These are phyloP conservation scores for Cotesia congregata DNA, from an alignment of 2,888 invertebrate species.

Conservation along the genomic window DNA sequence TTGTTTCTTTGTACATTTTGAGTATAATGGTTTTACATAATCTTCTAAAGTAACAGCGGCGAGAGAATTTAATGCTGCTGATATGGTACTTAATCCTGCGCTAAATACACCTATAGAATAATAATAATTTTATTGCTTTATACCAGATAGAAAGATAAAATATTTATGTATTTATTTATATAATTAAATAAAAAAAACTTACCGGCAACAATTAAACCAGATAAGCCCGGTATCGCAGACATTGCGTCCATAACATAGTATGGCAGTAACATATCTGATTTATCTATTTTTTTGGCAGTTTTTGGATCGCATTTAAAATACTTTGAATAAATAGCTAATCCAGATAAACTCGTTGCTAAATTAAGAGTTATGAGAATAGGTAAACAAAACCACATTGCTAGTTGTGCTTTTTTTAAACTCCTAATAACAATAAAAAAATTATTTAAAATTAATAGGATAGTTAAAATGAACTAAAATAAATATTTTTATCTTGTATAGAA, in stretches of 20 bases:
- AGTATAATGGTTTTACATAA: constrained; percentile 75
- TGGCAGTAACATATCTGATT: constrained; percentile 85
- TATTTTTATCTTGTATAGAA: not conserved
- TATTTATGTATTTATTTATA: constrained; percentile 1
- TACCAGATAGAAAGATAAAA: not conserved
- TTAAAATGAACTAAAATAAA: not conserved
- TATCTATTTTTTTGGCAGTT: constrained; percentile 74
- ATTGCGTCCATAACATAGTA: constrained; percentile 84
- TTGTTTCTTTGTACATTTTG: constrained; percentile 50
- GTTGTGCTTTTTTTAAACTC: constrained; percentile 79
- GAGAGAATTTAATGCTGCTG: constrained; percentile 90
- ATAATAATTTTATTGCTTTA: not conserved
- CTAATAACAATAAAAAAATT: constrained; percentile 51
- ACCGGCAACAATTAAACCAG: constrained; percentile 90
- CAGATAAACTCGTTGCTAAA: constrained; percentile 76
- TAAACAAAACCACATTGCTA: constrained; percentile 84
- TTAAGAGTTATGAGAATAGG: constrained; percentile 84
- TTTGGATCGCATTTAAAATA: constrained; percentile 88
- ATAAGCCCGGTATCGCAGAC: constrained; percentile 81
- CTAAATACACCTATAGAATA: constrained; percentile 81
- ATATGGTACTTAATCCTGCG: constrained; percentile 91
- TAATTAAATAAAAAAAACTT: not conserved
- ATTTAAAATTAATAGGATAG: constrained; percentile 4
- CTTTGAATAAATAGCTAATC: constrained; percentile 87
- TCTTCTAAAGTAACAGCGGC: constrained; percentile 93